Evolutionary conservation across 2,113 vertebrate genomes (phyloP).

Genomic region (Pituophis catenifer): DNA sequence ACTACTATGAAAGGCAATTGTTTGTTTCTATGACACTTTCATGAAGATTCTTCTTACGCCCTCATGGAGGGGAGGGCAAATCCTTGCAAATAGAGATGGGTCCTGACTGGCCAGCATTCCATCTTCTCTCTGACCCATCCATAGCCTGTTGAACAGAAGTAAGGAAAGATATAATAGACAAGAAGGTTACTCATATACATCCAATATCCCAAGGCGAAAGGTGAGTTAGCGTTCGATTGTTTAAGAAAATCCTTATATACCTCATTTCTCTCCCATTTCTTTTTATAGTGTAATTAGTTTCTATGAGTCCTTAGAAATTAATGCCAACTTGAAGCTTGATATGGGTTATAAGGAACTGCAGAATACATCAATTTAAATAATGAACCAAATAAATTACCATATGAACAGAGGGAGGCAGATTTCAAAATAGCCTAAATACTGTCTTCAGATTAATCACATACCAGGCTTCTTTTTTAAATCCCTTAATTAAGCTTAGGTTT

Average conservation of each 20-base stretch:
- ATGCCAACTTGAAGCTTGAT: background rate
- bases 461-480: background rate
- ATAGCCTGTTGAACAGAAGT: background rate
- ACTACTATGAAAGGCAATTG: slow-evolving; percentile 6
- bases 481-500: background rate
- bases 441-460: background rate
- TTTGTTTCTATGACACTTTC: slow-evolving; percentile 24
- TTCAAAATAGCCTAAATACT: background rate
- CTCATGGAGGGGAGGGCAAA: slow-evolving; percentile 2
- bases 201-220: background rate
- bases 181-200: background rate
- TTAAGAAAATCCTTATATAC: background rate
- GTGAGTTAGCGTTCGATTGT: background rate
- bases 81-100: background rate
- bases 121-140: slow-evolving; percentile 1
- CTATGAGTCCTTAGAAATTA: background rate
- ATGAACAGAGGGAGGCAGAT: background rate
- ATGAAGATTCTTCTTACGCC: slow-evolving; percentile 22
- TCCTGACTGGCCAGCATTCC: slow-evolving; percentile 4
- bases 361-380: background rate
- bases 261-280: background rate
- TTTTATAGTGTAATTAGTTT: background rate
- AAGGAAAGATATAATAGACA: background rate
- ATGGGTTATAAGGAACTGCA: background rate
- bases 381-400: background rate